Base-by-base conservation (phyloP, 2,888 invertebrate genomes). In the Cantharis rufa region DNA sequence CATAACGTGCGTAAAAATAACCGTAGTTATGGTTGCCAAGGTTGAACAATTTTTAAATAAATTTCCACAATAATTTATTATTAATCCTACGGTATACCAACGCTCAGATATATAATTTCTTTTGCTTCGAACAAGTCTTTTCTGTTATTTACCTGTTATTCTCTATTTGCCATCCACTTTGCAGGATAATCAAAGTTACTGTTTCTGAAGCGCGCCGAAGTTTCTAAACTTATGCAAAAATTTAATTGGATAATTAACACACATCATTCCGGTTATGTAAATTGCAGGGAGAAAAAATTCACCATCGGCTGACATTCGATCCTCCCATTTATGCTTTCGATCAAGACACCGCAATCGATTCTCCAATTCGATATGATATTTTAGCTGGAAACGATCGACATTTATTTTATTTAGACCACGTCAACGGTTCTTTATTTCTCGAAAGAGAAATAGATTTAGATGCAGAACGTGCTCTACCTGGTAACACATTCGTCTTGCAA, bases 381-480 rank as follows among this genome's bases (percentile, higher is more conserved):
- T 91, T 95, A 18, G 91, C 95, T 2, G 96, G 96, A 1, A 95
- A 96, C 84, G 96, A 95, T 72, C 89, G 93, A 0, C 92, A 92
- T 66, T 87, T 95, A 15, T 96, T 96, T 87, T 91, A 92, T 7
- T 90, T 96, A 62, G 93, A 96, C 84, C 90, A 92, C 0, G 89
- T 91, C 28, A 95, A 95, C 82, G 96, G 95, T 0, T 91, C 93
- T 0, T 87, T 97, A 75, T 96, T 92, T 85, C 89, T 96, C 61
- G 93, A 96, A 80, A 92, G 91, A 72, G 94, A 96, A 87, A 92
- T 97, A 13, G 96, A 97, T 86, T 86, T 96, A 82, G 96, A 97
- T 83, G 90, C 91, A 15, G 94, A 94, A 84, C 89, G 89, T 75
- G 89, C 90, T 15, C 85, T 95, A n/a, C 92, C 94, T 1, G 94